Percentiles rank a stretch among this genome's conserved stretches.
Conservation (phyloP, 2,797 vertebrate species). For the Myotis planiceps region DNA sequence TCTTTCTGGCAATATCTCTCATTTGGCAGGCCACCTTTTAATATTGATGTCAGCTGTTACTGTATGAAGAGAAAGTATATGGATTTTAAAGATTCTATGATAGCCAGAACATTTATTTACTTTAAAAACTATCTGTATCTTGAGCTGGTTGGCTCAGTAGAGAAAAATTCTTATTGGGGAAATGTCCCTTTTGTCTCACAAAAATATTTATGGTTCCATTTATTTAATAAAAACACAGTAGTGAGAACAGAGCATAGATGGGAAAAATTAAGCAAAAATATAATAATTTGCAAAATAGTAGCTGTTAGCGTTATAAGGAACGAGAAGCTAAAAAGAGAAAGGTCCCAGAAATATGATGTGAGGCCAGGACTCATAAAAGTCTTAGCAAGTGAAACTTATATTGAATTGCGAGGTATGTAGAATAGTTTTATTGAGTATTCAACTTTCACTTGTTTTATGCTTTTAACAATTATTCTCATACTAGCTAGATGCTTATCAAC, state of each 20-base stretch:
- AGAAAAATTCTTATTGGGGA: background rate
- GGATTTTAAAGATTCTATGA: conserved; percentile 10
- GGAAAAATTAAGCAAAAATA: background rate
- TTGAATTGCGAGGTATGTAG: background rate
- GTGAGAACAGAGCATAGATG: background rate
- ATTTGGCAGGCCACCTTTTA: background rate
- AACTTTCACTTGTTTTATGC: background rate
- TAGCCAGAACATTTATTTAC: background rate
- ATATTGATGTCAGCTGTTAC: background rate
- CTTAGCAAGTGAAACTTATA: background rate
- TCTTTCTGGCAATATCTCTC: background rate
- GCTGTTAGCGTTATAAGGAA: background rate
- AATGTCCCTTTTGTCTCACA: background rate
- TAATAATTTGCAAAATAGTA: background rate
- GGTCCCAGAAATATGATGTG: background rate
- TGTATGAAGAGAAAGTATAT: background rate
- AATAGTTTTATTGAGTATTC: background rate
- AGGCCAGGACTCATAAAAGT: background rate
- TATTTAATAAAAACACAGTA: background rate
- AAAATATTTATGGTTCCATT: background rate
- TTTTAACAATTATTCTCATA: background rate
- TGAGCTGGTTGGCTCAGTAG: background rate
- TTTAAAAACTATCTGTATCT: background rate
- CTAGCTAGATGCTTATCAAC: background rate
- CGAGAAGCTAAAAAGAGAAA: background rate